Base-by-base conservation (phyloP, 2,113 vertebrate genomes). In the Origma solitaria region DNA sequence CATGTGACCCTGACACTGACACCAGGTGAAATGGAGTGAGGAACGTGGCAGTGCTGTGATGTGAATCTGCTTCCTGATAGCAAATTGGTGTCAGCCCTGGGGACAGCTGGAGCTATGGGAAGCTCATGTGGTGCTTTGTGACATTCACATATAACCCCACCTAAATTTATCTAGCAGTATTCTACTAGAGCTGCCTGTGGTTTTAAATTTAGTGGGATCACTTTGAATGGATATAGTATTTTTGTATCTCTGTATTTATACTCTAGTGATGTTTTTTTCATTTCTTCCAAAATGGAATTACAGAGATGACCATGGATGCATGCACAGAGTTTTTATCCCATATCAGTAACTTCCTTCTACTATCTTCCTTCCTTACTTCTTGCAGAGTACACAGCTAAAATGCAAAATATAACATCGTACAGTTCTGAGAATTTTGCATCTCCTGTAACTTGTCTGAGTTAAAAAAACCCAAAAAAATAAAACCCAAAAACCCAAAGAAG, bases 11-110 rank as follows among this genome's bases (percentile, higher is more conserved):
- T 50, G 42, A 10, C 9, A 1, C 49, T 35, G 68, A 17, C 14
- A 27, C 17, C 21, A 28, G 23, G 13, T 66, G 56, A 60, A 49
- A 44, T 10, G 31, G 22, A 11, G 2, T 56, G 40, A 57, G 44
- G 86, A 66, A 22, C 0, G 0, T 19, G 12, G 9, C 27, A 21
- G 16, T n/a, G 53, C 18, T 44, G 18, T 40, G 25, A 10, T 38
- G 53, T 21, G 25, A 68, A 24, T 62, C 44, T 4, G 6, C 21
- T 22, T 24, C 18, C 42, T 10, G 3, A 35, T 4, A 11, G 15
- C 23, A 66, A 37, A 40, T n/a, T 37, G 25, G 2, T 69, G 40
- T 11, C 18, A 42, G n/a, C 25, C 33, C 7, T 53, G 38, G 61
- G 13, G 42, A 31, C 47, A 77, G 17, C n/a, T 33, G 31, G 17